Percentiles rank a stretch among this genome's conserved stretches.
Conservation (phyloP, 2,113 vertebrate species). For the Psettodes erumei region DNA sequence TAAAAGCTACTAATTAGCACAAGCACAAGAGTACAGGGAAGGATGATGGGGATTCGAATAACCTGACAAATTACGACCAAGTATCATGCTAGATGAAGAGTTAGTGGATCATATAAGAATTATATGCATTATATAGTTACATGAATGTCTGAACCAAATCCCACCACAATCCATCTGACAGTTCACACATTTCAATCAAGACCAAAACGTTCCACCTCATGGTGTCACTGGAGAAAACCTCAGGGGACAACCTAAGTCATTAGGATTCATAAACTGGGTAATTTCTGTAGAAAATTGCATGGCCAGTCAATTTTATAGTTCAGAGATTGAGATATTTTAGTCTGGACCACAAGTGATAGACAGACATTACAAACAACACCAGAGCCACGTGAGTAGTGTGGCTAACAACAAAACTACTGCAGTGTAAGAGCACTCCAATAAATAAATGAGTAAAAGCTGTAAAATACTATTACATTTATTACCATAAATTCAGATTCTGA, state of each 20-base stretch:
- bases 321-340: too few relatives aligned
- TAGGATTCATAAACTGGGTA: too few relatives aligned
- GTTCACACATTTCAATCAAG: neutral
- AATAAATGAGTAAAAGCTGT: neutral
- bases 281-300: too few relatives aligned
- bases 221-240: neutral
- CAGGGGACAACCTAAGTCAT: neutral
- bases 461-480: neutral
- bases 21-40: neutral
- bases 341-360: too few relatives aligned
- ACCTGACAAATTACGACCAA: too few relatives aligned
- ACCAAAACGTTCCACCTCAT: neutral
- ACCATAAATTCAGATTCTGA: neutral
- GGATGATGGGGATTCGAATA: neutral
- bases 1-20: neutral
- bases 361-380: too few relatives aligned
- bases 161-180: neutral
- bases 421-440: neutral
- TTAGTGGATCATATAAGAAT: too few relatives aligned
- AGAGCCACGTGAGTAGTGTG: neutral
- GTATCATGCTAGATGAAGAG: too few relatives aligned
- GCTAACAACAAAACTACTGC: neutral
- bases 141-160: neutral
- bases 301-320: too few relatives aligned
- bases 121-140: too few relatives aligned